Evolutionary conservation across 2,888 invertebrate genomes (phyloP).

Genomic region (Aporophyla nigra): DNA sequence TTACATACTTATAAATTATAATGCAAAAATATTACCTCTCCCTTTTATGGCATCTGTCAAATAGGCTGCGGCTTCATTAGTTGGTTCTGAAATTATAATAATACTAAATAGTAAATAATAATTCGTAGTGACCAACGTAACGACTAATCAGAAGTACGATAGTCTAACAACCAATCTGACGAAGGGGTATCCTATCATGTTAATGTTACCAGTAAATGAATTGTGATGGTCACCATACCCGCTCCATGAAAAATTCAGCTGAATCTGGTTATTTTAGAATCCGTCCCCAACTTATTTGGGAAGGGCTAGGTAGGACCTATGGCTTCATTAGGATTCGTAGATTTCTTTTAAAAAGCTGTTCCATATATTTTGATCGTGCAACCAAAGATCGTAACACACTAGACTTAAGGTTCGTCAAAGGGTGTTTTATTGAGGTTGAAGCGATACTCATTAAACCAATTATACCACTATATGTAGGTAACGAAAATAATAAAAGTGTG

Average conservation of each 20-base stretch:
- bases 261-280: neutral
- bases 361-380: neutral
- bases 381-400: neutral
- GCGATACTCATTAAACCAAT: neutral
- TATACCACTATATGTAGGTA: neutral
- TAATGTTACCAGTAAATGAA: neutral
- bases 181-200: too few relatives aligned
- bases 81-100: constrained; percentile 69
- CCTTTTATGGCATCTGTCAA: constrained; percentile 77
- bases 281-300: too few relatives aligned
- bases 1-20: too few relatives aligned
- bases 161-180: neutral
- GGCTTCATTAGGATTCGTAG: too few relatives aligned
- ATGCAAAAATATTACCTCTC: too few relatives aligned
- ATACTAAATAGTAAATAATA: neutral
- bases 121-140: neutral
- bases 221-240: neutral
- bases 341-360: neutral
- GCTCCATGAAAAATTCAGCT: neutral
- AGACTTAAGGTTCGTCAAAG: neutral
- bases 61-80: constrained; percentile 77
- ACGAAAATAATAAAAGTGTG: constrained; percentile 42
- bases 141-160: neutral
- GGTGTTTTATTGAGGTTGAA: neutral
- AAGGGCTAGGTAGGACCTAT: neutral